Conservation (phyloP, 2,113 vertebrate species). For the Gambusia affinis region DNA sequence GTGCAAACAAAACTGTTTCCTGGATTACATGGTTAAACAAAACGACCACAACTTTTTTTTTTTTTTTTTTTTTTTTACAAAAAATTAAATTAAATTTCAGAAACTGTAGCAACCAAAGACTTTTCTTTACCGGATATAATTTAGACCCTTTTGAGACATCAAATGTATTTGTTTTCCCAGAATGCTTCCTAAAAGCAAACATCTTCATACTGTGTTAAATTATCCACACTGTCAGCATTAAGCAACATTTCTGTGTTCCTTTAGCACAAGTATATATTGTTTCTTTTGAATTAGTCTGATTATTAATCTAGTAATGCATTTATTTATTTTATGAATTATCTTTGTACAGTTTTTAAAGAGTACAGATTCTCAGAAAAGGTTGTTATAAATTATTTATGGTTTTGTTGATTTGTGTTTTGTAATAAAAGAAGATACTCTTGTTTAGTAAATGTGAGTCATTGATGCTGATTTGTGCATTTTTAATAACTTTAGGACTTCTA, state of each 20-base stretch:
- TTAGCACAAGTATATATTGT: neutral
- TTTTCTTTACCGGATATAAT: neutral
- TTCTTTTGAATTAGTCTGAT: conserved; percentile 5
- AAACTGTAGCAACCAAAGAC: neutral
- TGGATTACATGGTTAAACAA: neutral
- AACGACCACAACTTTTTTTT: neutral
- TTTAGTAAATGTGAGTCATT: neutral
- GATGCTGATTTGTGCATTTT: neutral
- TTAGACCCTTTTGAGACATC: neutral
- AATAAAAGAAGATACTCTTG: conserved; percentile 20
- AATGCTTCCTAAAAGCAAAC: neutral
- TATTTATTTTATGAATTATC: conserved; percentile 39
- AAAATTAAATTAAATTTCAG: neutral
- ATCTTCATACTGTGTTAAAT: neutral
- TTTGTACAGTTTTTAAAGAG: conserved; percentile 57
- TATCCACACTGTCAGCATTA: neutral
- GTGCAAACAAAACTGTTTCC: neutral
- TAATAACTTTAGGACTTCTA: neutral
- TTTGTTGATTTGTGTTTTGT: conserved; percentile 46
- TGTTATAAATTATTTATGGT: conserved; percentile 48
- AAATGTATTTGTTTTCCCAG: neutral
- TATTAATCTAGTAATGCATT: conserved; percentile 16
- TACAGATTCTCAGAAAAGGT: neutral
- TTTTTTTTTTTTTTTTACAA: too few species aligned
- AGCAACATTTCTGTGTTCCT: neutral